Evolutionary conservation across 2,888 invertebrate genomes (phyloP).

Genomic region (Drosophila siamana): DNA sequence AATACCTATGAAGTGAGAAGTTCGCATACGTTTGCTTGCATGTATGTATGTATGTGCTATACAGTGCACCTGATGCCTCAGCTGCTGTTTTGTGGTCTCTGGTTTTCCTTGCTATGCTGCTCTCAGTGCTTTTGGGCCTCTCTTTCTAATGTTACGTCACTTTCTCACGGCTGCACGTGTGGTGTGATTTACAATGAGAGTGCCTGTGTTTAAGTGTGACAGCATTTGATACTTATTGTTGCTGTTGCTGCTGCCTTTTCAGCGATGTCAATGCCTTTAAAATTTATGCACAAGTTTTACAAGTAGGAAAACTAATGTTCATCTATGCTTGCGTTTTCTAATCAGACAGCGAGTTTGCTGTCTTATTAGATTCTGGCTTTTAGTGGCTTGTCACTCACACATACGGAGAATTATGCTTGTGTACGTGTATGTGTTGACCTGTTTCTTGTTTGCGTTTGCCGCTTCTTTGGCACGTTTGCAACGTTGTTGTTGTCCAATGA

Average conservation of each 20-base stretch:
- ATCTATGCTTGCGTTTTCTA: slow-evolving; percentile 23
- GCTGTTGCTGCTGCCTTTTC: slow-evolving; percentile 33
- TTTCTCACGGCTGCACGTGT: slow-evolving; percentile 78
- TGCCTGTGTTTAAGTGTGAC: slow-evolving; percentile 24
- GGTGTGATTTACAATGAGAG: slow-evolving; percentile 45
- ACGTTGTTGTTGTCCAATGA: slow-evolving; percentile 37
- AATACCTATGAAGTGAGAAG: not conserved
- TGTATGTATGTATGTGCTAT: not conserved
- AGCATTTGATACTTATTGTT: slow-evolving; percentile 25
- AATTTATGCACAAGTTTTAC: slow-evolving; percentile 52
- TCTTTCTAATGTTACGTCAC: slow-evolving; percentile 80
- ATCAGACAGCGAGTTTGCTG: slow-evolving; percentile 13
- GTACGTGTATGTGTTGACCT: slow-evolving; percentile 51
- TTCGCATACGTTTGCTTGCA: not conserved
- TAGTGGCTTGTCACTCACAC: slow-evolving; percentile 5
- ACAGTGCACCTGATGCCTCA: slow-evolving; percentile 38
- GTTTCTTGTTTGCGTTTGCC: slow-evolving; percentile 46
- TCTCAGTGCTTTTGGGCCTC: slow-evolving; percentile 39
- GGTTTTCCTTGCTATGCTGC: slow-evolving; percentile 30
- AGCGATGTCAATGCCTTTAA: slow-evolving; percentile 64
- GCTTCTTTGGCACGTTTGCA: slow-evolving; percentile 49
- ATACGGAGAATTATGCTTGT: not conserved
- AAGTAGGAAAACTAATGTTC: slow-evolving; percentile 10
- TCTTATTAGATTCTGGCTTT: slow-evolving; percentile 28
- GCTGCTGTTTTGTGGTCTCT: slow-evolving; percentile 32